Percentiles rank a stretch among this genome's conserved stretches.
Conservation (phyloP, 2,113 vertebrate genomes). For the Dinomys branickii region DNA sequence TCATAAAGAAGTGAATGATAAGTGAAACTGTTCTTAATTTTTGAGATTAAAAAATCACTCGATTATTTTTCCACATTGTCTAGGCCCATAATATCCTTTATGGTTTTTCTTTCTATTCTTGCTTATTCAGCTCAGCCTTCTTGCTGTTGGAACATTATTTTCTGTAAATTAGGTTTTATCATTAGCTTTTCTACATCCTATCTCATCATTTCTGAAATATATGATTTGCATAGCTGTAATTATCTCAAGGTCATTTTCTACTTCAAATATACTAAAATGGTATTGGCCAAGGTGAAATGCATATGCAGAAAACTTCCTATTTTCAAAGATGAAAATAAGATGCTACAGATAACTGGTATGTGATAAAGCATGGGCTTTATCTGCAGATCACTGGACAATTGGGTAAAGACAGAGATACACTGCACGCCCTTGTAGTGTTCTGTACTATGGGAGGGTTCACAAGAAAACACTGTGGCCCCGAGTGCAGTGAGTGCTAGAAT, state of each 20-base stretch:
- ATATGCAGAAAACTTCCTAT: neutral
- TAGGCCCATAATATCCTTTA: neutral
- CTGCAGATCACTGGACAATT: neutral
- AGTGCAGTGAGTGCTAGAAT: fast-evolving
- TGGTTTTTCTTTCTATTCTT: neutral
- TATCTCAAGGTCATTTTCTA: neutral
- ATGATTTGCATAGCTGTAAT: neutral
- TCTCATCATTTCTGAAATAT: neutral
- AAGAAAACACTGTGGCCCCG: neutral
- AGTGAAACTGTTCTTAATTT: neutral
- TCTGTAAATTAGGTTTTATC: neutral
- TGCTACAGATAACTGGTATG: neutral
- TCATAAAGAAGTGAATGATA: neutral
- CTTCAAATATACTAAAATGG: neutral
- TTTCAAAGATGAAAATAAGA: neutral
- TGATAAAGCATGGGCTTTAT: too few relatives aligned
- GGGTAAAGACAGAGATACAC: neutral
- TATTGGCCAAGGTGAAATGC: neutral
- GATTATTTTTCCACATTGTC: neutral
- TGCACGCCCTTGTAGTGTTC: too few relatives aligned
- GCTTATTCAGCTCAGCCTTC: neutral
- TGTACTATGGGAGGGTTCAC: fast-evolving
- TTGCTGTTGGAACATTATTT: neutral
- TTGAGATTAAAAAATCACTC: neutral
- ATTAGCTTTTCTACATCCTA: neutral